These are phyloP conservation scores for Hypolimnas misippus DNA, from an alignment of 2,888 invertebrate species.

Conservation along the genomic window DNA sequence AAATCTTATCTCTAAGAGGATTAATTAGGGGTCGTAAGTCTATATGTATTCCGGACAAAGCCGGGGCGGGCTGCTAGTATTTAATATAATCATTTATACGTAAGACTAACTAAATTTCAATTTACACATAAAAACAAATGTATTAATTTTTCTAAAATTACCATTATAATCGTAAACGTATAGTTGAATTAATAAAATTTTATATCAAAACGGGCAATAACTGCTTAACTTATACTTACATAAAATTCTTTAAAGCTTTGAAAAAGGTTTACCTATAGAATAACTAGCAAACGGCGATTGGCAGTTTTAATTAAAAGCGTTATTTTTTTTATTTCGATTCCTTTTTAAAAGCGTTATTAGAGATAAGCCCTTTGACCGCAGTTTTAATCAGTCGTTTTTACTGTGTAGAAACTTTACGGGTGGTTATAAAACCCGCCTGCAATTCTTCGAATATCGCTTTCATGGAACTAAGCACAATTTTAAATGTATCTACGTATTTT, in stretches of 20 bases:
- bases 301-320: conserved; percentile 12
- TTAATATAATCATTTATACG: no score
- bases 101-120: no score
- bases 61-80: no score
- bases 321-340: neutral
- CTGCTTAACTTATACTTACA: neutral
- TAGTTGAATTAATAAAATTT: neutral
- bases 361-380: neutral
- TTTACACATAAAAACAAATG: neutral
- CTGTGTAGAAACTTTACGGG: neutral
- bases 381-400: conserved; percentile 6
- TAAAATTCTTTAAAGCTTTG: neutral
- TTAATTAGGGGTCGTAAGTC: no score
- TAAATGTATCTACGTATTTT: neutral
- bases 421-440: neutral
- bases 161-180: neutral
- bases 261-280: neutral
- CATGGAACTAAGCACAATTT: neutral
- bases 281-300: neutral
- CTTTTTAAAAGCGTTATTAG: conserved; percentile 9
- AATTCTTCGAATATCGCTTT: neutral
- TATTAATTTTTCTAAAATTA: neutral
- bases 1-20: no score
- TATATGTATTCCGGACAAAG: no score
- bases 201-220: neutral